Percentiles rank a stretch among this genome's conserved stretches.
phyloP scores from a whole-genome alignment of 2,888 invertebrate genomes.

The Tenthredo scrophulariae region DNA sequence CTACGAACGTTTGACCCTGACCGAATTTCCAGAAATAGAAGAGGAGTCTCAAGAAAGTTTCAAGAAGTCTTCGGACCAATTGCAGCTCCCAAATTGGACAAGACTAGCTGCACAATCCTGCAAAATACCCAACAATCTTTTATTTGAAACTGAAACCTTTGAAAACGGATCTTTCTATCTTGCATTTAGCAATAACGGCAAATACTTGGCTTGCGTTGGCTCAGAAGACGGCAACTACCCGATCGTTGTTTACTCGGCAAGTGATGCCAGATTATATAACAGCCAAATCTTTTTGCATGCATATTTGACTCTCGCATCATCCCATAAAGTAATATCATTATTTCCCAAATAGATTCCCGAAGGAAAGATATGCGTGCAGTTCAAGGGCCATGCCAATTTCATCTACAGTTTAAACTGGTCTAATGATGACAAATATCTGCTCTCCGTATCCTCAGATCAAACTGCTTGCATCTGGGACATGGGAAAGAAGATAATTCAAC shows the following conservation, averaged over 20 bases:
- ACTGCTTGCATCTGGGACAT: slow-evolving; percentile 83
- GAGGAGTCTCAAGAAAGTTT: slow-evolving; percentile 12
- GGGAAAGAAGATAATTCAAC: slow-evolving; percentile 72
- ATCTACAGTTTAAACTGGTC: slow-evolving; percentile 85
- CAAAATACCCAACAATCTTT: slow-evolving; percentile 81
- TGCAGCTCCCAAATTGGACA: slow-evolving; percentile 77
- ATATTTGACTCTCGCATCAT: neutral
- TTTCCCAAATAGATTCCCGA: slow-evolving; percentile 76
- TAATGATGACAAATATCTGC: slow-evolving; percentile 78
- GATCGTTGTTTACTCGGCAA: slow-evolving; percentile 80
- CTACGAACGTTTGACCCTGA: slow-evolving; percentile 68
- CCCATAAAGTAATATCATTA: slow-evolving; percentile 11
- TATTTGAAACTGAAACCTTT: slow-evolving; percentile 75
- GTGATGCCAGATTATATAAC: slow-evolving; percentile 52
- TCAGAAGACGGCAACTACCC: slow-evolving; percentile 79
- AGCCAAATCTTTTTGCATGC: neutral
- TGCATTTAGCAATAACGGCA: slow-evolving; percentile 80
- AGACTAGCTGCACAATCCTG: slow-evolving; percentile 81
- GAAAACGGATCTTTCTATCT: slow-evolving; percentile 79
- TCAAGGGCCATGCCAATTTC: slow-evolving; percentile 83
- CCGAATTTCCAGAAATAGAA: slow-evolving; percentile 57
- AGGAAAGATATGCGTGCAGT: slow-evolving; percentile 75
- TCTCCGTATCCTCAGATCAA: slow-evolving; percentile 86
- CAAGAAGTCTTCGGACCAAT: slow-evolving; percentile 24
- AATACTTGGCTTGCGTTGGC: slow-evolving; percentile 80